A percentile compares a stretch with the other conserved stretches of the same genome.
phyloP scores from a whole-genome alignment of 2,797 vertebrate species.

The Cichlasoma orientale region DNA sequence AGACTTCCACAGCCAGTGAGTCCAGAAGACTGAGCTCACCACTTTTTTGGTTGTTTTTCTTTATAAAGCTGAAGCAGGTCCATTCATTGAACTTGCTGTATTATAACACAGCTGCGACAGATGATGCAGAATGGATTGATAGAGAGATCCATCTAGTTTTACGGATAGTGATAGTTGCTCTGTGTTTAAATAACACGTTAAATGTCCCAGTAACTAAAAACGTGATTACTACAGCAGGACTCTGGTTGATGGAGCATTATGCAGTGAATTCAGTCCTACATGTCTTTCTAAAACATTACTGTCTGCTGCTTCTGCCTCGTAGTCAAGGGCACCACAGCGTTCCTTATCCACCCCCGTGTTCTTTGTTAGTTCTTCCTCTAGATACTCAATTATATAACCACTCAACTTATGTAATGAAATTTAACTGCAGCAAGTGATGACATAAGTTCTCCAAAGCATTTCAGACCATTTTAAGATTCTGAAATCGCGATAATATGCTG shows the following conservation, averaged over 20 bases:
- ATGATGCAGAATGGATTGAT: not conserved
- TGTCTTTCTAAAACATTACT: constrained; percentile 12
- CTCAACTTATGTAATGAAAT: constrained; percentile 64
- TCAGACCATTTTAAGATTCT: constrained; percentile 36
- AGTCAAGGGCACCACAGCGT: constrained; percentile 31
- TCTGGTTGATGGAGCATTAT: not conserved
- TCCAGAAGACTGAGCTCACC: no score
- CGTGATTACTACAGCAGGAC: not conserved
- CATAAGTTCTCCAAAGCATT: constrained; percentile 52
- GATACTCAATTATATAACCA: constrained; percentile 65
- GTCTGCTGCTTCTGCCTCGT: constrained; percentile 31
- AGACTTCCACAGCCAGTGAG: constrained; percentile 29
- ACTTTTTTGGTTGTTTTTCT: not conserved
- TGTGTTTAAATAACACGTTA: not conserved
- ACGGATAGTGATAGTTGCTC: no score
- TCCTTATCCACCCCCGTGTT: constrained; percentile 46
- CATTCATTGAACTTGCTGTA: no score
- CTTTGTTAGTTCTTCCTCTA: constrained; percentile 56
- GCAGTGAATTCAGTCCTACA: not conserved
- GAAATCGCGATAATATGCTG: constrained; percentile 23
- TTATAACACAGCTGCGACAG: not conserved
- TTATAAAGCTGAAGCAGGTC: not conserved
- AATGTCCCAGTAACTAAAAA: not conserved
- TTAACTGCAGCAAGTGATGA: constrained; percentile 42
- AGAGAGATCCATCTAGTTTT: not conserved